These are phyloP conservation scores for Brachyptera risi DNA, from an alignment of 2,888 invertebrate genomes.

Conservation along the genomic window DNA sequence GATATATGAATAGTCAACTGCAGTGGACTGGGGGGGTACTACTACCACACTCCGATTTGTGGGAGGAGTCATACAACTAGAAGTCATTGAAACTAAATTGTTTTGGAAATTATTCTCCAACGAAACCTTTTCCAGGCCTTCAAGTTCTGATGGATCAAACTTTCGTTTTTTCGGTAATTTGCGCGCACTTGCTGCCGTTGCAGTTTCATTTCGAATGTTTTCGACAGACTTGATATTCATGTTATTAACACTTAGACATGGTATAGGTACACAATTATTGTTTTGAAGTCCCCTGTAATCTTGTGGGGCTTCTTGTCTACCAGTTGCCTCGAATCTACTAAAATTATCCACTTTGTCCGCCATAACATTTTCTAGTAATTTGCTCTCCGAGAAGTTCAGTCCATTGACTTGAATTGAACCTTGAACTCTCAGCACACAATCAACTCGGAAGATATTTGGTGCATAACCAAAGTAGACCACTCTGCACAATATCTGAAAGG, in stretches of 20 bases:
- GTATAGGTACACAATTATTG: background rate
- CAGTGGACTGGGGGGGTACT: constrained; percentile 54
- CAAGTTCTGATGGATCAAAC: constrained; percentile 73
- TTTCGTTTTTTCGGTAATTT: constrained; percentile 93
- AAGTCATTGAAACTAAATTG: constrained; percentile 31
- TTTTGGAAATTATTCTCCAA: background rate
- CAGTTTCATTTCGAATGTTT: constrained; percentile 34
- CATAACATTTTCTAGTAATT: background rate
- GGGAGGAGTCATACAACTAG: constrained; percentile 37
- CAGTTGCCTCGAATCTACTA: background rate
- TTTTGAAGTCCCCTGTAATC: background rate
- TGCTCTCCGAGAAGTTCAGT: no score
- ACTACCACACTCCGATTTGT: constrained; percentile 39
- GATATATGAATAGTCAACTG: constrained; percentile 55
- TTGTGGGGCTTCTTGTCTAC: background rate
- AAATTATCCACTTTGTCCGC: constrained; percentile 5
- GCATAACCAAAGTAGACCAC: no score
- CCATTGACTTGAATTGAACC: no score
- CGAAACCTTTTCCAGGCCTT: constrained; percentile 54
- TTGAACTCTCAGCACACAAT: no score
- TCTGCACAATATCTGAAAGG: no score
- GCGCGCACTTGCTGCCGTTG: constrained; percentile 52
- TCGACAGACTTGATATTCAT: constrained; percentile 4
- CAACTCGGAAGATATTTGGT: no score
- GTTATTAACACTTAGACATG: constrained; percentile 1